A percentile compares a stretch with the other conserved stretches of the same genome.
Conservation (phyloP, 2,888 invertebrate species). For the Neoaliturus tenellus region DNA sequence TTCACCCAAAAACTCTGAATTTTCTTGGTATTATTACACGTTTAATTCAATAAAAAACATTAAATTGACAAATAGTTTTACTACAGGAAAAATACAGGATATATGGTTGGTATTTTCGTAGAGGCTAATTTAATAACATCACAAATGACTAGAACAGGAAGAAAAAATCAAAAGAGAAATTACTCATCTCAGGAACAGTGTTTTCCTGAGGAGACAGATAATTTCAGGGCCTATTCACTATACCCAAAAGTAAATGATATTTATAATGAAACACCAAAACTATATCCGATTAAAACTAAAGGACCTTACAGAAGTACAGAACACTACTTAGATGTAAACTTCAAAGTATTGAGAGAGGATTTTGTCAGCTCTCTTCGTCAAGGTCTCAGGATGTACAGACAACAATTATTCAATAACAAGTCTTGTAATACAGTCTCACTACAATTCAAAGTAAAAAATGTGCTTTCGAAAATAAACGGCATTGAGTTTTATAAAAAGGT, state of each 20-base stretch:
- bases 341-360: conserved; percentile 86
- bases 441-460: conserved; percentile 72
- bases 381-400: conserved; percentile 71
- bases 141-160: too few relatives aligned
- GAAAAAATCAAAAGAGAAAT: too few relatives aligned
- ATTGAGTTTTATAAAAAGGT: conserved; percentile 68
- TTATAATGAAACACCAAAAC: conserved; percentile 71
- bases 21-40: too few relatives aligned
- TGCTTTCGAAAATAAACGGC: conserved; percentile 74
- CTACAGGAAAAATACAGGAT: too few relatives aligned
- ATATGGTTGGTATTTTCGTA: too few relatives aligned
- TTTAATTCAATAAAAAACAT: too few relatives aligned
- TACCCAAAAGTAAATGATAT: conserved; percentile 74
- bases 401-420: conserved; percentile 40
- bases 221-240: conserved; percentile 75
- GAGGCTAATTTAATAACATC: too few relatives aligned
- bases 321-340: conserved; percentile 87
- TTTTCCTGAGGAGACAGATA: conserved; percentile 71
- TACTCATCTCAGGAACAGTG: too few relatives aligned
- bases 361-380: conserved; percentile 84
- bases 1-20: too few relatives aligned
- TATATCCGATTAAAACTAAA: conserved; percentile 77
- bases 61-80: too few relatives aligned
- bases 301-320: conserved; percentile 80
- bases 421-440: too few relatives aligned